Evolutionary conservation across 1,140 invertebrate genomes (phyloP), one percentile per base, ranked within the genome.

Genomic region (Trypoxylus dichotomus): DNA sequence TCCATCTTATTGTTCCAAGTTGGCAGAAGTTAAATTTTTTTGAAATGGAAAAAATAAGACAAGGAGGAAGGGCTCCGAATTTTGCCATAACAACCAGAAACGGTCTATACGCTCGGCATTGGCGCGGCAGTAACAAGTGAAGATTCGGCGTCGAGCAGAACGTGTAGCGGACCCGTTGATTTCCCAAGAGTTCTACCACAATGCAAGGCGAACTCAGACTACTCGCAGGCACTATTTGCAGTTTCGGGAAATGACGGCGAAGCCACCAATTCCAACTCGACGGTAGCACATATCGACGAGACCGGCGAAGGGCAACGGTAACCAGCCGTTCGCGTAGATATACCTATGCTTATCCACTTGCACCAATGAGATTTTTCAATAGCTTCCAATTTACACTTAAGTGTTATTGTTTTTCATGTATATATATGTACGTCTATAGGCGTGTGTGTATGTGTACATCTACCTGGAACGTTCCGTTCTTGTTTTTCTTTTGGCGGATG

Each of bases 321-420:
- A 29, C 60, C 60, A 7, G 15, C 11, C 60, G 60, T 68, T 24
- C 47, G 47, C 19, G 19, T 54, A 54, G 5, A 13, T 58, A 58
- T 5, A 58, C 15, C 15, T 68, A 68, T 24, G 21, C 21, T 13
- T 68, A 68, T 68, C 60, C 60, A 24, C 24, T 68, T 29, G 24
- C 60, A 24, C 24, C 77, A 80, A 80, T 80, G 79, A 80, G 79
- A 80, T 80, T 81, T 79, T 81, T 79, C 80, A 81, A 81, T 81
- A 78, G 80, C 74, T 77, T 80, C 80, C 80, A 79, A 81, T 81
- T 80, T 81, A 79, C 80, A 80, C 76, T 80, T 81, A 81, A 81
- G 79, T 76, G 80, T 68, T 68, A 68, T 68, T 68, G 60, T 68
- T 68, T 68, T 68, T 68, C 60, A 68, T 27, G 60, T 54, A 29